A percentile compares a stretch with the other conserved stretches of the same genome.
Conservation (phyloP, 2,888 invertebrate species). For the Listrodromus nycthemerus region DNA sequence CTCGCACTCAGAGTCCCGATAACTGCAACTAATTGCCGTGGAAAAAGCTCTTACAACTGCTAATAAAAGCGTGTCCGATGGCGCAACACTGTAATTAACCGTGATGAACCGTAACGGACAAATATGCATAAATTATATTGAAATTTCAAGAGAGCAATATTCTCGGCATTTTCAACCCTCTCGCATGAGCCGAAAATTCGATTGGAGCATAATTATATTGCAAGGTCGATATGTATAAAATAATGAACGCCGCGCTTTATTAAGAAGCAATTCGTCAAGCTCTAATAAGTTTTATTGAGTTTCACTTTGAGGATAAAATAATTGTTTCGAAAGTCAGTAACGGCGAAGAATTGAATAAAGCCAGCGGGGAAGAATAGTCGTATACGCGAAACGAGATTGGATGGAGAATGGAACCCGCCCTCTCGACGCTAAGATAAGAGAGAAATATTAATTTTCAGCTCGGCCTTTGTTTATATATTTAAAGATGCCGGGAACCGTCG, state of each 20-base stretch:
- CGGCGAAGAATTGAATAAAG: not conserved
- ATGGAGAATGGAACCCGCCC: conserved; percentile 31
- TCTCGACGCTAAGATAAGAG: conserved; percentile 15
- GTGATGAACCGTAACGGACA: too few species aligned
- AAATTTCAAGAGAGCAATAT: not conserved
- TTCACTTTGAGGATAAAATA: conserved; percentile 1
- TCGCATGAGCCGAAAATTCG: too few species aligned
- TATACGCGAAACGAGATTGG: conserved; percentile 16
- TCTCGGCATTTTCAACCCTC: too few species aligned
- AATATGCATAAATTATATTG: too few species aligned
- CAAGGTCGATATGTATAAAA: not conserved
- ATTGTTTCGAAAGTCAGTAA: conserved; percentile 10
- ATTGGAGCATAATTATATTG: not conserved
- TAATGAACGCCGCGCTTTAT: not conserved
- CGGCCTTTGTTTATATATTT: conserved; percentile 51
- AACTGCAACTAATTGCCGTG: conserved; percentile 41
- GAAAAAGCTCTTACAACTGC: conserved; percentile 25
- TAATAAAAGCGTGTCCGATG: conserved; percentile 47
- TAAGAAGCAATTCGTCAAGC: not conserved
- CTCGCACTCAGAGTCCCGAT: conserved; percentile 34
- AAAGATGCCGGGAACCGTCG: conserved; percentile 37
- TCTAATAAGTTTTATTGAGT: not conserved
- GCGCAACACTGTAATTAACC: not conserved
- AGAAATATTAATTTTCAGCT: conserved; percentile 60
- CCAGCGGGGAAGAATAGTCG: not conserved